A percentile compares a stretch with the other conserved stretches of the same genome.
Evolutionary conservation across 1,140 invertebrate genomes (phyloP).

Genomic region (Ooceraea biroi): DNA sequence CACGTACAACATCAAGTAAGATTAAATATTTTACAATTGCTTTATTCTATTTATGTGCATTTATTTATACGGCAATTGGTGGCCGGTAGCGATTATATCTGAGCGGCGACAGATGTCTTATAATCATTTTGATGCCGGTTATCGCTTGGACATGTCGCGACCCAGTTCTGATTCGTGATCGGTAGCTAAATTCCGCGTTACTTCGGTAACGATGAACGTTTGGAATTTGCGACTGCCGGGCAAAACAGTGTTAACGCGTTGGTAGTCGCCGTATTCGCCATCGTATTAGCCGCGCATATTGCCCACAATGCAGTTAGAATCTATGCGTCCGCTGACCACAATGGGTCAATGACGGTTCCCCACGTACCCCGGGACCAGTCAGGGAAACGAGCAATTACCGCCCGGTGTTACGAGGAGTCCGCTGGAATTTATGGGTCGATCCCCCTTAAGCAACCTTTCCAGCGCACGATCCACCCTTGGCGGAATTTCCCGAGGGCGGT

Average conservation of each 20-base stretch:
- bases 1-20: too few relatives aligned
- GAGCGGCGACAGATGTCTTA: too few relatives aligned
- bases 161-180: background rate
- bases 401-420: background rate
- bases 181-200: background rate
- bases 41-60: too few relatives aligned
- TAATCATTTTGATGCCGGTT: too few relatives aligned
- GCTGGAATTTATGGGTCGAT: slow-evolving; percentile 65
- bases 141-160: too few relatives aligned
- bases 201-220: background rate
- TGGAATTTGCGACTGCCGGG: slow-evolving; percentile 54
- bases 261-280: slow-evolving; percentile 10
- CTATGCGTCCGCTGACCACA: slow-evolving; percentile 67
- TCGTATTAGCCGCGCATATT: slow-evolving; percentile 70
- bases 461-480: slow-evolving; percentile 44
- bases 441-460: slow-evolving; percentile 69
- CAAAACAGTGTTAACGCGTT: slow-evolving; percentile 61
- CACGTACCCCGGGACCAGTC: slow-evolving; percentile 41
- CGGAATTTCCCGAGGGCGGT: slow-evolving; percentile 62
- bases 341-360: slow-evolving; percentile 69
- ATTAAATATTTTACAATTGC: too few relatives aligned
- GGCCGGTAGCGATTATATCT: too few relatives aligned
- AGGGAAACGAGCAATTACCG: slow-evolving; percentile 71
- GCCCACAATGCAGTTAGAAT: slow-evolving; percentile 75
- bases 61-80: too few relatives aligned